Evolutionary conservation across 2,113 vertebrate genomes (phyloP).

Genomic region (Ageneiosus marmoratus): DNA sequence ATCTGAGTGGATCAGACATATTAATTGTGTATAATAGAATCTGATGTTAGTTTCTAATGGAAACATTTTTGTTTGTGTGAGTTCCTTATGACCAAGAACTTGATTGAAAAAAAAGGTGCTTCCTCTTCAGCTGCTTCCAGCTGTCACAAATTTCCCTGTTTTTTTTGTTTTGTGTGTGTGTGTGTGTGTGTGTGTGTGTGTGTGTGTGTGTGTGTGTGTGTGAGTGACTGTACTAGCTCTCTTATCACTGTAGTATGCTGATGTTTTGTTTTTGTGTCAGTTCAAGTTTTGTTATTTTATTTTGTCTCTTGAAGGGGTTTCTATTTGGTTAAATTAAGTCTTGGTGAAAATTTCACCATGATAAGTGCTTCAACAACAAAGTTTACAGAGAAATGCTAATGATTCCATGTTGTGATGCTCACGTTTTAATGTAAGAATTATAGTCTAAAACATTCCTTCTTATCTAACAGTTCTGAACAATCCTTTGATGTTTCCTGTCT

Average conservation of each 20-base stretch:
- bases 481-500: background rate
- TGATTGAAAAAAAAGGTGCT: background rate
- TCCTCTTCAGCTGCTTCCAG: constrained; percentile 27
- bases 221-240: background rate
- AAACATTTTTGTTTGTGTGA: constrained; percentile 46
- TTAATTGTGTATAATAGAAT: background rate
- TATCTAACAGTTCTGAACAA: background rate
- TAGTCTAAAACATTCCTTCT: background rate
- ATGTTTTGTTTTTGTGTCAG: background rate
- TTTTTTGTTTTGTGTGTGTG: constrained; percentile 49
- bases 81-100: constrained; percentile 5
- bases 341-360: background rate
- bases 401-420: background rate
- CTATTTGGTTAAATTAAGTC: background rate
- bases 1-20: background rate
- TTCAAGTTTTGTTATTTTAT: background rate
- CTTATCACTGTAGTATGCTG: background rate
- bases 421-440: background rate
- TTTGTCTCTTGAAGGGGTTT: background rate
- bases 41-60: constrained; percentile 40
- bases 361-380: background rate
- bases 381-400: background rate
- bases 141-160: constrained; percentile 26
- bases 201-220: too few relatives aligned
- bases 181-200: constrained; percentile 3